Evolutionary conservation across 30 jellyfish, hydroid and myxozoan genomes (phyloP).

Genomic region (Turritopsis dohrnii): DNA sequence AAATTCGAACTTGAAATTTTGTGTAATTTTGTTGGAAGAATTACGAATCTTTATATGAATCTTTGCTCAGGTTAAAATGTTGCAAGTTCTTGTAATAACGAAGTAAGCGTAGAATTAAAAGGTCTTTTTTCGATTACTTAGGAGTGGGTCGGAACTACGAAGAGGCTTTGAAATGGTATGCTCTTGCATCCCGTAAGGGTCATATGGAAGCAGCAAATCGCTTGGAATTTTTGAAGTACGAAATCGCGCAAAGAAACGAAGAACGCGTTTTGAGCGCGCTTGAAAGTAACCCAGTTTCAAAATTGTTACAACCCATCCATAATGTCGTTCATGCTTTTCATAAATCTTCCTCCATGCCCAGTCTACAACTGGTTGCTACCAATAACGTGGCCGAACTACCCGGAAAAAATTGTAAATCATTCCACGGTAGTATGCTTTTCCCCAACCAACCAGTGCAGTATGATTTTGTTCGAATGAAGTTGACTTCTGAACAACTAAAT

Average conservation of each 20-base stretch:
- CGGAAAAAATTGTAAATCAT: neutral
- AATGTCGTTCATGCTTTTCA: neutral
- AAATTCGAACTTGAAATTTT: no score
- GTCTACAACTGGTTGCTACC: neutral
- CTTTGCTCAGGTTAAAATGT: no score
- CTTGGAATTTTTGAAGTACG: slow-evolving; percentile 20
- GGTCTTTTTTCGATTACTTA: neutral
- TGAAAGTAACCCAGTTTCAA: slow-evolving; percentile 19
- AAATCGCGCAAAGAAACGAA: slow-evolving; percentile 14
- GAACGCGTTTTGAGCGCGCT: slow-evolving; percentile 1
- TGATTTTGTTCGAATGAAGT: neutral
- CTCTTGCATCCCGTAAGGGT: slow-evolving; percentile 10
- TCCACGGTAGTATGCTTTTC: neutral
- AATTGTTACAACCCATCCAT: slow-evolving; percentile 3
- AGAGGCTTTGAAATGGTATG: slow-evolving; percentile 23
- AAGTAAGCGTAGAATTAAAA: no score
- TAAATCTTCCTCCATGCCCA: slow-evolving; percentile 16
- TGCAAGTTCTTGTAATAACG: no score
- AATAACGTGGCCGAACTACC: neutral
- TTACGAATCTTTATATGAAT: no score
- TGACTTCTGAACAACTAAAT: neutral
- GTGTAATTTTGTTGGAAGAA: no score
- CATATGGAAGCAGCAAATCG: slow-evolving; percentile 3
- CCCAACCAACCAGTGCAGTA: neutral
- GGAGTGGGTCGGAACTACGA: neutral